Percentiles rank a stretch among this genome's conserved stretches.
Conservation (phyloP, 2,888 invertebrate genomes). For the Heliconius cydno region DNA sequence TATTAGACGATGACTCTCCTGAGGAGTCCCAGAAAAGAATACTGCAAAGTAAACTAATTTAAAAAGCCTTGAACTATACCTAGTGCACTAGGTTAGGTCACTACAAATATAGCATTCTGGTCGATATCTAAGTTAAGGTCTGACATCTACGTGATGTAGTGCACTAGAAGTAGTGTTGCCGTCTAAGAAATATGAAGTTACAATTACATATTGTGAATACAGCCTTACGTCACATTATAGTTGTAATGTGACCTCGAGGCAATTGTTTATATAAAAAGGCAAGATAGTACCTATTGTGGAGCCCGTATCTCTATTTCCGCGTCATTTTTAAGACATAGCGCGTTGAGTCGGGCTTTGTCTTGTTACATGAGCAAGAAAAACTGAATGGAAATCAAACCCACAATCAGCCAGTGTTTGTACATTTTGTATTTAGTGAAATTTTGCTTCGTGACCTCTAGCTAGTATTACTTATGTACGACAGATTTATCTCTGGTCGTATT, state of each 20-base stretch:
- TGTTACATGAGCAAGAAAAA: background rate
- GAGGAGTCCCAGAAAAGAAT: slow-evolving; percentile 32
- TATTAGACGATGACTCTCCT: slow-evolving; percentile 65
- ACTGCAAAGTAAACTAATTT: slow-evolving; percentile 1
- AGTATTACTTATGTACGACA: slow-evolving; percentile 26
- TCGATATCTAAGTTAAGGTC: background rate
- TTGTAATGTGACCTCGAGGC: background rate
- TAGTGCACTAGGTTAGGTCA: background rate
- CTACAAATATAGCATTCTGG: background rate
- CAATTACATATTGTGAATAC: background rate
- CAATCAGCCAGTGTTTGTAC: slow-evolving; percentile 35
- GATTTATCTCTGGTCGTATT: slow-evolving; percentile 44
- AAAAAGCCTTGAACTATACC: background rate
- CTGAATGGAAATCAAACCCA: background rate
- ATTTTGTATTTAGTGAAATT: slow-evolving; percentile 47
- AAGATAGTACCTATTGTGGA: background rate
- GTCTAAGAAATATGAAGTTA: background rate
- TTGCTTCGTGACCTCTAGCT: slow-evolving; percentile 27
- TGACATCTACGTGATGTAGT: background rate
- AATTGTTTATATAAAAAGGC: background rate
- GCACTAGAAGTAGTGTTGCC: background rate
- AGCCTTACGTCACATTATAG: background rate
- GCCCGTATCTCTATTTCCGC: background rate
- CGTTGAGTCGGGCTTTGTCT: background rate
- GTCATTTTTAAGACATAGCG: background rate